A percentile compares a stretch with the other conserved stretches of the same genome.
Conservation (phyloP, 2,113 vertebrate species). For the Rhinoderma darwinii region DNA sequence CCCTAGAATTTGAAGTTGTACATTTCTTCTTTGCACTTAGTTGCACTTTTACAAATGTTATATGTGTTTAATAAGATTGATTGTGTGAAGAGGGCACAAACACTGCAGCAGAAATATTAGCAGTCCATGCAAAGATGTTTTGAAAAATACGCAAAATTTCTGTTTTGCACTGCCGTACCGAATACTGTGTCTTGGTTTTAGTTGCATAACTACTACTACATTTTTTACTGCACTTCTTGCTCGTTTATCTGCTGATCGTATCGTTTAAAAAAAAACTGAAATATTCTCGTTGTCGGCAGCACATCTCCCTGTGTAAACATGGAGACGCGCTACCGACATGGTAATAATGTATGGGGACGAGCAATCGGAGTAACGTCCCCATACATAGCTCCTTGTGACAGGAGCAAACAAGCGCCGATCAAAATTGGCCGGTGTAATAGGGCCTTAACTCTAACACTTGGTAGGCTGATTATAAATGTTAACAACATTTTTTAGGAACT, state of each 20-base stretch:
- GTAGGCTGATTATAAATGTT: no score
- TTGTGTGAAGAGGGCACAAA: neutral
- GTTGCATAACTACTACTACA: neutral
- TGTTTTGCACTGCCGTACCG: conserved; percentile 45
- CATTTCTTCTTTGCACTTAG: conserved; percentile 2
- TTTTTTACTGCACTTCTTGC: conserved; percentile 3
- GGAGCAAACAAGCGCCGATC: no score
- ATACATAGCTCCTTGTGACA: no score
- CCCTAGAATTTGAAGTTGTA: neutral
- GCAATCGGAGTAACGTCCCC: no score
- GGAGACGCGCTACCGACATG: no score
- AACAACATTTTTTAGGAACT: neutral
- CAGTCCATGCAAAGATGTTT: neutral
- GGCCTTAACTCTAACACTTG: no score
- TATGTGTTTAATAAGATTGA: neutral
- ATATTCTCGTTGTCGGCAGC: no score
- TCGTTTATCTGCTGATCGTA: no score
- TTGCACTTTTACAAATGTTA: neutral
- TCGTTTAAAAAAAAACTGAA: no score
- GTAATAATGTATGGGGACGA: no score
- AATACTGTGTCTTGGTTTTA: conserved; percentile 37
- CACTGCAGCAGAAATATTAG: neutral
- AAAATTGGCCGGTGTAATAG: no score
- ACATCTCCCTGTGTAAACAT: no score
- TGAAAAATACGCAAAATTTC: conserved; percentile 8